phyloP scores from a whole-genome alignment of 2,888 invertebrate species.

The Romanomermis culicivorax region DNA sequence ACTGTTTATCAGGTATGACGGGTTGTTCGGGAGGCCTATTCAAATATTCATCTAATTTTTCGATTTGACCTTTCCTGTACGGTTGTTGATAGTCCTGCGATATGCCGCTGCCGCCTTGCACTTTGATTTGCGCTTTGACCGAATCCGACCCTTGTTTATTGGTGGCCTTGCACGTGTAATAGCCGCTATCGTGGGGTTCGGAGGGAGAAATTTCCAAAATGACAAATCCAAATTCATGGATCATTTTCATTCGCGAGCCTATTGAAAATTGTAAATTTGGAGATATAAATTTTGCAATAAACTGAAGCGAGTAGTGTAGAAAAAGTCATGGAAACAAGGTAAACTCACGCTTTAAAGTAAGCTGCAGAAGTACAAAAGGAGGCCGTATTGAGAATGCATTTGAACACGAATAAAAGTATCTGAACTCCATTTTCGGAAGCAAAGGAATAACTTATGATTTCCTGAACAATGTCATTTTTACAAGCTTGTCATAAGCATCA shows the following conservation, averaged over 20 bases:
- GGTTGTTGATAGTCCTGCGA: constrained; percentile 25
- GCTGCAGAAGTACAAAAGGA: too few relatives aligned
- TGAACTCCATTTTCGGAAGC: too few relatives aligned
- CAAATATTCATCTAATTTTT: constrained; percentile 69
- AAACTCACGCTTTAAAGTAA: not conserved
- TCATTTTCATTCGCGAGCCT: constrained; percentile 45
- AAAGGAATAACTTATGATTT: too few relatives aligned
- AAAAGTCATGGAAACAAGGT: not conserved
- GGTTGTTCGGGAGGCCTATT: constrained; percentile 36
- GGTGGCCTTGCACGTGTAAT: constrained; percentile 63
- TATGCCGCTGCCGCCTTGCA: constrained; percentile 18
- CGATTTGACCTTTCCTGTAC: constrained; percentile 49
- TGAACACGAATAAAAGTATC: too few relatives aligned
- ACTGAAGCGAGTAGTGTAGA: too few relatives aligned
- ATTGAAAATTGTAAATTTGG: not conserved
- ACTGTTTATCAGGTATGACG: constrained; percentile 15
- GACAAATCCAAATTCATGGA: constrained; percentile 85
- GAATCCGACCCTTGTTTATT: constrained; percentile 80
- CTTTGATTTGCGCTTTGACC: constrained; percentile 45
- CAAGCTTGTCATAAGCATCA: too few relatives aligned
- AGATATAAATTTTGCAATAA: too few relatives aligned
- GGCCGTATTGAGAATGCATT: too few relatives aligned
- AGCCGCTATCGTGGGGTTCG: constrained; percentile 74
- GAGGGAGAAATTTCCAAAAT: constrained; percentile 64
- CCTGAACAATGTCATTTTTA: too few relatives aligned